Percentiles rank a stretch among this genome's conserved stretches.
phyloP scores from a whole-genome alignment of 2,888 invertebrate genomes.

The Spodoptera littoralis region DNA sequence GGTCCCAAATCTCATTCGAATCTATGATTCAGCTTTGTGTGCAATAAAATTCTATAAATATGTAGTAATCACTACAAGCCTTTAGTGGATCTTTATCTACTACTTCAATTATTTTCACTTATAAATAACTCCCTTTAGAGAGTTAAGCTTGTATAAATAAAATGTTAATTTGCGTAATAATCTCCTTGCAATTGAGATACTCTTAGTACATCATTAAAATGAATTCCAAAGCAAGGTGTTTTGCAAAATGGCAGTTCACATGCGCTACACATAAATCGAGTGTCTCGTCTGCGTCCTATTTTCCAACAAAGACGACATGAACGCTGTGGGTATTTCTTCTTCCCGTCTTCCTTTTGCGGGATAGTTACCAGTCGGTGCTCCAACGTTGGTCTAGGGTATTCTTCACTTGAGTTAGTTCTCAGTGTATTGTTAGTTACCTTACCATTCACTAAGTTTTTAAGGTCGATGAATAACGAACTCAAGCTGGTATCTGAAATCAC shows the following conservation, averaged over 20 bases:
- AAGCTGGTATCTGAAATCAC: slow-evolving; percentile 88
- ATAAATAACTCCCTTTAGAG: slow-evolving; percentile 61
- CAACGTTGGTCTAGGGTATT: slow-evolving; percentile 71
- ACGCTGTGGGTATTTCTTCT: slow-evolving; percentile 87
- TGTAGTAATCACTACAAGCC: slow-evolving; percentile 38
- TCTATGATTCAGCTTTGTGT: slow-evolving; percentile 68
- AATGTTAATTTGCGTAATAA: slow-evolving; percentile 80
- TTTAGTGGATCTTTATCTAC: slow-evolving; percentile 29
- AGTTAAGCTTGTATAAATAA: slow-evolving; percentile 52
- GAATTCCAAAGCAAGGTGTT: slow-evolving; percentile 85
- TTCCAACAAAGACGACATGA: slow-evolving; percentile 87
- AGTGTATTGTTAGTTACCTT: slow-evolving; percentile 79
- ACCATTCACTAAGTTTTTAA: slow-evolving; percentile 87
- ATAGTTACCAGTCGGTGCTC: slow-evolving; percentile 85
- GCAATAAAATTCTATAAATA: slow-evolving; percentile 43
- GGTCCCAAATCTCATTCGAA: slow-evolving; percentile 71
- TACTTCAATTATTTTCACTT: slow-evolving; percentile 54
- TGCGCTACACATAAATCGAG: slow-evolving; percentile 85
- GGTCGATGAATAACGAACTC: slow-evolving; percentile 85
- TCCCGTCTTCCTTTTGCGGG: slow-evolving; percentile 88
- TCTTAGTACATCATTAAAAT: slow-evolving; percentile 84
- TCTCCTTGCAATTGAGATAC: slow-evolving; percentile 82
- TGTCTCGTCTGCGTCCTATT: slow-evolving; percentile 84
- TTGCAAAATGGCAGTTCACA: slow-evolving; percentile 87
- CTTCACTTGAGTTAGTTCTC: slow-evolving; percentile 74